Evolutionary conservation across 2,888 invertebrate species (phyloP).

Genomic region (Myopa testacea): DNA sequence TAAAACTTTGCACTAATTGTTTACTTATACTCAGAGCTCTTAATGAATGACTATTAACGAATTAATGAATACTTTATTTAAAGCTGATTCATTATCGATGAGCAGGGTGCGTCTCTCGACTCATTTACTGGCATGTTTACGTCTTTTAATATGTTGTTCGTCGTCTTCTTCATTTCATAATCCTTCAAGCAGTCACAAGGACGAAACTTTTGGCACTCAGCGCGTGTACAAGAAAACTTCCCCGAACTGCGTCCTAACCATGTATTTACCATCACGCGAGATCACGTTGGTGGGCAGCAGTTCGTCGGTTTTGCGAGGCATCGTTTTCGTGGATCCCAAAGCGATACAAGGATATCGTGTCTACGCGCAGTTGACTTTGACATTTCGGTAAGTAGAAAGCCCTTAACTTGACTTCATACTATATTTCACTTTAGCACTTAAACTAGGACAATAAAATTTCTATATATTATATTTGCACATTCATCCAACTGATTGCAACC

Average conservation of each 20-base stretch:
- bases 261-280: slow-evolving; percentile 86
- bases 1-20: no score
- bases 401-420: neutral
- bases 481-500: no score
- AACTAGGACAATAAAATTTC: no score
- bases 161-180: slow-evolving; percentile 1
- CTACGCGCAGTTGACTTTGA: slow-evolving; percentile 87
- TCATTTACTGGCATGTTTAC: neutral
- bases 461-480: no score
- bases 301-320: slow-evolving; percentile 88
- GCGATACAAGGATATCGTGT: slow-evolving; percentile 82
- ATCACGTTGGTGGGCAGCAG: slow-evolving; percentile 79
- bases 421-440: no score
- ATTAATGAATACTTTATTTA: no score
- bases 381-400: slow-evolving; percentile 80
- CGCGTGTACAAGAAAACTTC: slow-evolving; percentile 90
- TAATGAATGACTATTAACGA: no score
- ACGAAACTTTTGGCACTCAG: slow-evolving; percentile 64
- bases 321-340: slow-evolving; percentile 91
- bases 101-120: neutral
- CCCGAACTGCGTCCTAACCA: slow-evolving; percentile 84
- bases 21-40: no score
- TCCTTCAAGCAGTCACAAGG: slow-evolving; percentile 52
- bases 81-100: no score
- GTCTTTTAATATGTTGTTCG: neutral